These are phyloP conservation scores for Semicossyphus pulcher DNA, from an alignment of 2,113 vertebrate species.

Conservation along the genomic window DNA sequence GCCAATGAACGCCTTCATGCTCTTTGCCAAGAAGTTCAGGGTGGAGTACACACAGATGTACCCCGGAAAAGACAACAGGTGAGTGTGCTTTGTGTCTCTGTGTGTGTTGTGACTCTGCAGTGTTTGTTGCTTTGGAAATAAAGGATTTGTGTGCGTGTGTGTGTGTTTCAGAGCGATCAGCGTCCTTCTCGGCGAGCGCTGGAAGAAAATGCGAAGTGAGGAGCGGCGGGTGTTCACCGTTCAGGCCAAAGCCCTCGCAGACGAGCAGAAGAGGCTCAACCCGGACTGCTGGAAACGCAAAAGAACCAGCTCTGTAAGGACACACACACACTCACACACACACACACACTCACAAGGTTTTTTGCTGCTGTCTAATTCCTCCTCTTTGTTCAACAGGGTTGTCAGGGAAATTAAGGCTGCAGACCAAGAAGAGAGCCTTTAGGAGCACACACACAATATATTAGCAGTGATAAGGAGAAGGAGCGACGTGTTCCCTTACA, in stretches of 20 bases:
- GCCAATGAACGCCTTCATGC: slow-evolving; percentile 99
- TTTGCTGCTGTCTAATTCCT: slow-evolving; percentile 17
- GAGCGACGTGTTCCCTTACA: slow-evolving; percentile 50
- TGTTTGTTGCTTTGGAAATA: neutral
- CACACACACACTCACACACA: slow-evolving; percentile 7
- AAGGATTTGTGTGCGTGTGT: slow-evolving; percentile 3
- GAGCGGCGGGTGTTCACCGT: slow-evolving; percentile 93
- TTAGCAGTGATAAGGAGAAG: slow-evolving; percentile 3
- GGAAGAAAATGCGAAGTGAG: slow-evolving; percentile 98
- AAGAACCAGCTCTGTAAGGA: slow-evolving; percentile 93
- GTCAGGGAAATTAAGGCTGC: slow-evolving; percentile 78
- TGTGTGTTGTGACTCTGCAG: neutral
- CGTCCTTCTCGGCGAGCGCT: slow-evolving; percentile 97
- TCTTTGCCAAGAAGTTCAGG: slow-evolving; percentile 99
- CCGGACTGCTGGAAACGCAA: slow-evolving; percentile 99
- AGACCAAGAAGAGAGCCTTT: slow-evolving; percentile 24
- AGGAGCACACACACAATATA: neutral
- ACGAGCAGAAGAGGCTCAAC: slow-evolving; percentile 97
- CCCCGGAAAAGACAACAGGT: slow-evolving; percentile 99
- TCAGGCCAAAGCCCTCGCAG: slow-evolving; percentile 97
- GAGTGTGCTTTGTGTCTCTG: neutral
- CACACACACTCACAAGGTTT: neutral
- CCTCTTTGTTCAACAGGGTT: slow-evolving; percentile 84
- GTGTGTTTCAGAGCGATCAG: slow-evolving; percentile 92
- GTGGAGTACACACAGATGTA: slow-evolving; percentile 99